Base-by-base conservation (phyloP, 2,797 vertebrate species). In the Spheniscus humboldti region DNA sequence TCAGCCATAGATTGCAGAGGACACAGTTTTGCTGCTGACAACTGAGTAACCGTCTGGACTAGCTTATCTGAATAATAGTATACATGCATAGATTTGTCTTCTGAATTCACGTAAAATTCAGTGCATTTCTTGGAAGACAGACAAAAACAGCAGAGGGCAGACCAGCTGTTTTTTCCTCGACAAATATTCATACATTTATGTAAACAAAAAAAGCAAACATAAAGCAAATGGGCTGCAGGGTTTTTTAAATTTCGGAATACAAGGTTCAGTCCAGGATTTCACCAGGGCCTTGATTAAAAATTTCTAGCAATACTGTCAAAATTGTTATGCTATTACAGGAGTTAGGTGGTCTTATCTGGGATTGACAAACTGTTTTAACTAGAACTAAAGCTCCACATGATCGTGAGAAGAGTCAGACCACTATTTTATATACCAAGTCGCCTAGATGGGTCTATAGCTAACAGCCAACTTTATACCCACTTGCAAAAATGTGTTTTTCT, bases 1-100 rank as follows among this genome's bases (percentile, higher is more conserved):
- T 98, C 98, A 41, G 96, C 98, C 90, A 97, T 98, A 69, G 98
- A 98, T 52, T 97, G 98, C 97, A 97, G 98, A 93, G 96, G 98
- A 66, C 98, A 98, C 56, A 87, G 97, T 69, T 98, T 97, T 81
- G 80, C 97, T 22, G 78, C 98, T 63, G 98, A 98, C 84, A 98
- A 98, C 72, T 98, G 96, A 98, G 88, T 88, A 95, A 97, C 69
- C 63, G 0, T 60, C 48, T 47, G 68, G n/a, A 67, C 1, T 6
- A 53, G 59, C 25, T 88, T 73, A 50, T 56, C 83, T 75, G 89
- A 82, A 19, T 47, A 28, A 52, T 45, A 76, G 59, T 62, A 69
- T 27, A 85, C 15, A 5, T 69, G 69, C 82, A 73, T 91, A 95
- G 85, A 69, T 91, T 74, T 52, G 55, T 76, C 63, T 91, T 84